These are phyloP conservation scores for Daktulosphaira vitifoliae DNA, from an alignment of 1,140 invertebrate genomes.

Conservation along the genomic window DNA sequence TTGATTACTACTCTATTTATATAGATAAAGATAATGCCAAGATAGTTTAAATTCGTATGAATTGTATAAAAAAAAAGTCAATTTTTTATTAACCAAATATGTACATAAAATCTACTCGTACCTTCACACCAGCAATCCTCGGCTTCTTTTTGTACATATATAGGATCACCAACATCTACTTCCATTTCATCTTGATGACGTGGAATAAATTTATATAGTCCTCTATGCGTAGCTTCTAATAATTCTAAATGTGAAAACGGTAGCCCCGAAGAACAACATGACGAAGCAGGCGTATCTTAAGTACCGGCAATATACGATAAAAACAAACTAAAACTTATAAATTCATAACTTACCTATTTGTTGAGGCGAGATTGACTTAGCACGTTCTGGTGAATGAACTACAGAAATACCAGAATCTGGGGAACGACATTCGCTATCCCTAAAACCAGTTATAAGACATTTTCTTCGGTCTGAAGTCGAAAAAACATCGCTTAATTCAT, in stretches of 20 bases:
- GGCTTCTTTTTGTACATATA: slow-evolving; percentile 92
- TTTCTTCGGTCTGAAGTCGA: slow-evolving; percentile 19
- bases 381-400: slow-evolving; percentile 75
- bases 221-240: slow-evolving; percentile 89
- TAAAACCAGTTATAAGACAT: slow-evolving; percentile 1
- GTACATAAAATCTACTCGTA: too few species aligned
- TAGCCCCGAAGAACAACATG: slow-evolving; percentile 53
- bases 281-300: slow-evolving; percentile 46
- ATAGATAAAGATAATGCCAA: too few species aligned
- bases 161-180: slow-evolving; percentile 92
- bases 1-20: too few species aligned
- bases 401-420: slow-evolving; percentile 78
- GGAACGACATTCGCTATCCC: slow-evolving; percentile 39
- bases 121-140: slow-evolving; percentile 98
- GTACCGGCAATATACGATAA: too few species aligned
- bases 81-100: too few species aligned
- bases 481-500: slow-evolving; percentile 38
- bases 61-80: too few species aligned
- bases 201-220: slow-evolving; percentile 89
- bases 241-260: slow-evolving; percentile 74
- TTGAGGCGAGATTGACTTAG: slow-evolving; percentile 69
- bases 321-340: background rate
- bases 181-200: slow-evolving; percentile 91
- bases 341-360: slow-evolving; percentile 7
- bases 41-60: too few species aligned